Evolutionary conservation across 2,113 vertebrate genomes (phyloP), one percentile per base, ranked within the genome.

Genomic region (Seriola dumerili): DNA sequence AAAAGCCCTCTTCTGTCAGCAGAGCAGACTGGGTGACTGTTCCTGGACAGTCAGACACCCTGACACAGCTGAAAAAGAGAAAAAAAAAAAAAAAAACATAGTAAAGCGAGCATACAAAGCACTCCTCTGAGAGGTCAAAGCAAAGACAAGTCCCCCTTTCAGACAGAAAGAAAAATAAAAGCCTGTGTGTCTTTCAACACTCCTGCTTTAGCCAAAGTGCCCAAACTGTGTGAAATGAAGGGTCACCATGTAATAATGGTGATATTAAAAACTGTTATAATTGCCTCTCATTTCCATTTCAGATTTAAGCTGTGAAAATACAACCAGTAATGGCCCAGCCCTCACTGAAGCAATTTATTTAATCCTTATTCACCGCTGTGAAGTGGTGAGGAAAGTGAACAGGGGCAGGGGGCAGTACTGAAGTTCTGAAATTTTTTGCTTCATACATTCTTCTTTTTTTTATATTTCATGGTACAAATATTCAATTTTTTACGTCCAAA

Each of bases 261-360:
- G 3, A 85, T 83, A 89, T 89, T 88, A 81, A 83, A 88, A 90
- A 85, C 36, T 70, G 48, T 79, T 72, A 81, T 81, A 90, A 94
- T 86, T 88, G 84, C 85, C 67, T 80, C 72, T 89, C 72, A 90
- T 93, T 92, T 90, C 89, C 80, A 91, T 92, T 89, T 86, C 81
- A 86, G 36, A 79, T 91, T 86, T 84, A 85, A 80, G 80, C 75
- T 77, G 32, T 72, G 66, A 78, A 92, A 89, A 87, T 85, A 74
- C 80, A 72, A 72, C 25, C 71, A 59, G 62, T 74, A 83, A 89
- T 72, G 80, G 73, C 46, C 64, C 16, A n/a, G 65, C 21, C 72
- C 40, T 77, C 57, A 61, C 23, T 32, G 64, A 76, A 55, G 48
- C 23, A 80, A 87, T 84, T 88, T 75, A 82, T 86, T 86, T 81